These are phyloP conservation scores for Podarcis cretensis DNA, from an alignment of 2,113 vertebrate species.

Conservation along the genomic window DNA sequence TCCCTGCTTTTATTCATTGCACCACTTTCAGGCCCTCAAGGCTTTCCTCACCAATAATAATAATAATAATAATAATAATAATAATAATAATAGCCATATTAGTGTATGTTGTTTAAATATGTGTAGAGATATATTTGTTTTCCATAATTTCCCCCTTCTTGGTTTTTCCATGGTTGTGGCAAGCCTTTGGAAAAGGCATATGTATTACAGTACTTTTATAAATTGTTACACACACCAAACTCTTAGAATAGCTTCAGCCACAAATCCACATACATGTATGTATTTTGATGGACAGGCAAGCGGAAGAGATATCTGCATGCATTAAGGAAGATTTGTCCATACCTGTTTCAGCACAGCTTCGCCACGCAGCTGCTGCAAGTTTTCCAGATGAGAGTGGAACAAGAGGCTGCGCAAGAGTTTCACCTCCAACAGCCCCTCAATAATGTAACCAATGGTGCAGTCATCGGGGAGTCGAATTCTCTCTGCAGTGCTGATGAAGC, in stretches of 20 bases:
- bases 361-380: conserved; percentile 84
- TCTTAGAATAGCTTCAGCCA: not conserved
- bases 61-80: not conserved
- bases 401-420: conserved; percentile 83
- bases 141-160: not conserved
- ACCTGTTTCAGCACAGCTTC: conserved; percentile 87
- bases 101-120: not conserved
- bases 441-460: conserved; percentile 96
- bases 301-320: not conserved
- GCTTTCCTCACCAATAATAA: not conserved
- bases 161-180: not conserved
- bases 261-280: not conserved
- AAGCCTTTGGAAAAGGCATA: not conserved
- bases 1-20: not conserved
- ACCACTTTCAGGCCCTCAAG: not conserved
- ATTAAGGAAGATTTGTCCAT: conserved; percentile 17
- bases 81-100: not conserved
- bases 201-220: not conserved
- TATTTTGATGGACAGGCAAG: not conserved
- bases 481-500: conserved; percentile 97
- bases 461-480: conserved; percentile 94
- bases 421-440: conserved; percentile 92
- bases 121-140: not conserved
- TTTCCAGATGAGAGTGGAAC: conserved; percentile 97
- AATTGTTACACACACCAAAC: no score